Conservation (phyloP, 2,888 invertebrate genomes). For the Vesta saturnalis region DNA sequence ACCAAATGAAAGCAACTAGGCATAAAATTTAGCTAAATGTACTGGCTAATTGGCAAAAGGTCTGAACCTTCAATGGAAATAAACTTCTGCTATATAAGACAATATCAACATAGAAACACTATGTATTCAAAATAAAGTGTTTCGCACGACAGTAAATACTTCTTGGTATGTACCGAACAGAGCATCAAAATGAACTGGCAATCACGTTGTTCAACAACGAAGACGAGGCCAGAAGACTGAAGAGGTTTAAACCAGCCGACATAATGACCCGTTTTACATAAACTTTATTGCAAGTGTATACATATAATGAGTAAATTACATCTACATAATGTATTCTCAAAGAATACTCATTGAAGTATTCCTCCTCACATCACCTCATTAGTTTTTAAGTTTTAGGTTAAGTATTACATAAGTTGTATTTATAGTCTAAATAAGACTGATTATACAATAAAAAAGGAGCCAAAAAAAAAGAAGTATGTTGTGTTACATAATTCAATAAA, state of each 20-base stretch:
- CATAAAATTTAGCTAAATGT: too few relatives aligned
- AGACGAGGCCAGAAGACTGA: not conserved
- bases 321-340: not conserved
- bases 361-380: not conserved
- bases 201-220: not conserved
- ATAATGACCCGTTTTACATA: constrained; percentile 2
- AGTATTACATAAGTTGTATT: not conserved
- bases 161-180: not conserved
- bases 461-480: too few relatives aligned
- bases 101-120: not conserved
- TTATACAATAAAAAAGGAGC: not conserved
- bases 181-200: not conserved
- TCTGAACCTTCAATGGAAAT: not conserved
- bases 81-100: not conserved
- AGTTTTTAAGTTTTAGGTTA: not conserved
- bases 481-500: too few relatives aligned
- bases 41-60: not conserved
- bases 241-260: constrained; percentile 6
- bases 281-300: too few relatives aligned
- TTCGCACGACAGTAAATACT: not conserved
- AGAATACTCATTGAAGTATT: not conserved
- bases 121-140: not conserved
- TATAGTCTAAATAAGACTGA: not conserved
- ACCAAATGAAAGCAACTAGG: not conserved
- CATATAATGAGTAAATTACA: too few relatives aligned